phyloP scores from a whole-genome alignment of 2,888 invertebrate species.

The Bellardia pandia region DNA sequence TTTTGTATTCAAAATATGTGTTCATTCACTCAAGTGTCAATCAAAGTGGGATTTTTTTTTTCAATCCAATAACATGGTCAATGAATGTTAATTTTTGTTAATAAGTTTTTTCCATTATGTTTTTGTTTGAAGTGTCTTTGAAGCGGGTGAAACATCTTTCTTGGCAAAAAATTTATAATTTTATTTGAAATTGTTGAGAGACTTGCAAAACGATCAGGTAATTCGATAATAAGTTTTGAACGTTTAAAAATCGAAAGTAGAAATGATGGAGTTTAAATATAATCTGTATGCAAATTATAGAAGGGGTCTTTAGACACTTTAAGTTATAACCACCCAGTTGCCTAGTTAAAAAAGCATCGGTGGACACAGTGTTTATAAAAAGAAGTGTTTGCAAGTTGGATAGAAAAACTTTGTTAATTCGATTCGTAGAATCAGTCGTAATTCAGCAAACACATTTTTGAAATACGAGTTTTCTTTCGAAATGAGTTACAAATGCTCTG shows the following conservation, averaged over 20 bases:
- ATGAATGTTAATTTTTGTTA: constrained; percentile 27
- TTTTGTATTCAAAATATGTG: constrained; percentile 57
- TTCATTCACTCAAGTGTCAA: constrained; percentile 58
- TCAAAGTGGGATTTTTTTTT: constrained; percentile 46
- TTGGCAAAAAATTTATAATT: not conserved
- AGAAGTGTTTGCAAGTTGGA: too few species aligned
- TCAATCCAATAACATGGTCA: constrained; percentile 50
- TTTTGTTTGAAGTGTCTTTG: not conserved
- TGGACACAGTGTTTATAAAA: too few species aligned
- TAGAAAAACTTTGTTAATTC: too few species aligned
- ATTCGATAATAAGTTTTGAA: not conserved
- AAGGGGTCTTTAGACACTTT: too few species aligned
- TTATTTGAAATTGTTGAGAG: not conserved
- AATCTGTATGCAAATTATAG: too few species aligned
- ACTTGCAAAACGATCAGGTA: not conserved
- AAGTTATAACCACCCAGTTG: too few species aligned
- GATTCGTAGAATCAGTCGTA: too few species aligned
- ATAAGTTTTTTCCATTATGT: constrained; percentile 10
- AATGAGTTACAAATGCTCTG: too few species aligned
- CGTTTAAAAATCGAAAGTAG: not conserved
- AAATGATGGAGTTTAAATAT: too few species aligned
- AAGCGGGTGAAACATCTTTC: not conserved
- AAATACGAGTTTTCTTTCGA: too few species aligned
- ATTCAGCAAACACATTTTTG: too few species aligned
- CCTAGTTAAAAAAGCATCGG: too few species aligned